A percentile compares a stretch with the other conserved stretches of the same genome.
phyloP scores from a whole-genome alignment of 2,888 invertebrate genomes.

The Zootermopsis nevadensis region DNA sequence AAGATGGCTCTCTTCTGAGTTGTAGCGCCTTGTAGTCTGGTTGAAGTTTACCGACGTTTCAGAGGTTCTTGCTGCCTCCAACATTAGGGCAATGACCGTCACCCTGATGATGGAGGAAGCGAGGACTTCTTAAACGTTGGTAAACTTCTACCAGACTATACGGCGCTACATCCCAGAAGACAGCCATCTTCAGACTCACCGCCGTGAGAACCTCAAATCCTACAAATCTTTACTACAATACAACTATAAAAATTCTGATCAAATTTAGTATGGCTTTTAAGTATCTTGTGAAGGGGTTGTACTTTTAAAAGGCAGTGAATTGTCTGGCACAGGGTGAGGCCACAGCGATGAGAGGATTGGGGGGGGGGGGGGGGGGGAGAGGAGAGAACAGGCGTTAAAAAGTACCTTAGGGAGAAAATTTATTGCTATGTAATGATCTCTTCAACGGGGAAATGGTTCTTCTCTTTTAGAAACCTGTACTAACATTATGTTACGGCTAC shows the following conservation, averaged over 20 bases:
- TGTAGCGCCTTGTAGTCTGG: too few relatives aligned
- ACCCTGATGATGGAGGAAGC: too few relatives aligned
- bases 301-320: constrained; percentile 28
- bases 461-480: constrained; percentile 32
- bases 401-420: constrained; percentile 46
- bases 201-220: too few relatives aligned
- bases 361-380: background rate
- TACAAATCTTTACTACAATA: too few relatives aligned
- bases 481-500: constrained; percentile 25
- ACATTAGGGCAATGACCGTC: too few relatives aligned
- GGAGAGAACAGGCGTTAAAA: constrained; percentile 35
- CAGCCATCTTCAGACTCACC: too few relatives aligned
- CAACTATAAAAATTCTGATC: background rate
- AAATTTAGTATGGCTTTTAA: background rate
- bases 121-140: too few relatives aligned
- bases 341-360: background rate
- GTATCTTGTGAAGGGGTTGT: background rate
- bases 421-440: constrained; percentile 50
- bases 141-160: too few relatives aligned
- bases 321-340: constrained; percentile 13
- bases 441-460: constrained; percentile 45
- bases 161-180: too few relatives aligned
- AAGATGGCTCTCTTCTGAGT: too few relatives aligned
- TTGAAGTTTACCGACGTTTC: too few relatives aligned
- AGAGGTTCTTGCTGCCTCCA: too few relatives aligned